Conservation (phyloP, 2,797 vertebrate species). For the Darevskia nairensis region DNA sequence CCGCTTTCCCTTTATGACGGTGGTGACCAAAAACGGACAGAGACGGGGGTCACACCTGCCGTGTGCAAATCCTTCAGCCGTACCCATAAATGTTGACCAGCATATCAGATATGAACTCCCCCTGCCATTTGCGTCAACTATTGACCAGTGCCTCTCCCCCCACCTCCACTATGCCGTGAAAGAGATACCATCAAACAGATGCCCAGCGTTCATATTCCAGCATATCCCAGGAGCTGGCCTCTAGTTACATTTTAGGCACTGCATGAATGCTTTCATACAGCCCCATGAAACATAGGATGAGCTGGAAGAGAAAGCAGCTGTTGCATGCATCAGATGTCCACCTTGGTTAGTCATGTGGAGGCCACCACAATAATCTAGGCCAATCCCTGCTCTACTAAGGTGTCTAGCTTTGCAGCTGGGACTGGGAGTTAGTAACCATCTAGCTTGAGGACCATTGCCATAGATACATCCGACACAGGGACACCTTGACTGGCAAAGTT, state of each 20-base stretch:
- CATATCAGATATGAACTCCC: background rate
- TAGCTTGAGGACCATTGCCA: background rate
- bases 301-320: slow-evolving; percentile 40
- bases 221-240: background rate
- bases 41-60: background rate
- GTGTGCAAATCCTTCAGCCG: background rate
- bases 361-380: background rate
- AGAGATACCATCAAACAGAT: background rate
- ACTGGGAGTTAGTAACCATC: background rate
- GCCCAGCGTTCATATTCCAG: rapidly evolving
- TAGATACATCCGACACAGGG: background rate
- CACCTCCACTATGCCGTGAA: background rate
- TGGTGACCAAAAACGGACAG: background rate
- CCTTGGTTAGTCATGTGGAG: background rate
- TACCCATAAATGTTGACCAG: background rate
- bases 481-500: background rate
- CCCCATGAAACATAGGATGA: background rate
- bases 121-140: background rate
- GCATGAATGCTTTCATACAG: slow-evolving; percentile 16
- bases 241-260: background rate
- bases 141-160: background rate
- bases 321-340: background rate
- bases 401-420: background rate
- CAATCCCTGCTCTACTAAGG: background rate
- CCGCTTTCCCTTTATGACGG: background rate